Evolutionary conservation across 2,888 invertebrate species (phyloP), one percentile per base, ranked within the genome.

Genomic region (Yponomeuta cagnagella): DNA sequence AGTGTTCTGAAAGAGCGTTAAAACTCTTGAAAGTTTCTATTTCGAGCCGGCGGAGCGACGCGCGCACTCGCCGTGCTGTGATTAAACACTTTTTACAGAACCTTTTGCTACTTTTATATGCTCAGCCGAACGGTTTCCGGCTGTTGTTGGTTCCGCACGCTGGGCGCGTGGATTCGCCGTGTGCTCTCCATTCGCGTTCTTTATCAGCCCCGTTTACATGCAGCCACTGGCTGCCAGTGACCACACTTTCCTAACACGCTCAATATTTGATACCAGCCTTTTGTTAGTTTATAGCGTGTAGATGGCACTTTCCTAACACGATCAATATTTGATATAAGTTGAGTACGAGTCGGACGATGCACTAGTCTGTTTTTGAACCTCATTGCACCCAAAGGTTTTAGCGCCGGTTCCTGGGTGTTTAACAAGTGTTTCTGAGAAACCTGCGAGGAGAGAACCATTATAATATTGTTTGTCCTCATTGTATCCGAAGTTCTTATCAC

Each of bases 1-100:
- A 79, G 82, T 23, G 80, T 81, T 78, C 80, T 76, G 77, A 75
- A 77, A 76, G 80, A 75, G 77, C 76, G 78, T 78, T 78, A 74
- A 77, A 77, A 78, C 73, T 79, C 79, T 81, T 78, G 78, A 23
- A 0, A 80, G 79, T 83, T 85, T 84, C 85, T 88, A 87, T 87
- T 88, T 88, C 77, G 80, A 86, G 77, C 78, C 82, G 81, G 73
- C 82, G 82, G 80, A 85, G 78, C 87, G 83, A 76, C 78, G 76
- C 83, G 74, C 76, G 76, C 76, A 73, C 75, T 76, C 75, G 75
- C 76, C 75, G 75, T 73, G 79, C 79, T 79, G 78, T 80, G 84
- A 84, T 87, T 84, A 87, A 58, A 83, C 79, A 80, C 82, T 88
- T 90, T 88, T 88, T 87, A 77, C 82, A 71, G 78, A 80, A 78